Conservation (phyloP, 2,888 invertebrate genomes). For the Epistrophella euchroma region DNA sequence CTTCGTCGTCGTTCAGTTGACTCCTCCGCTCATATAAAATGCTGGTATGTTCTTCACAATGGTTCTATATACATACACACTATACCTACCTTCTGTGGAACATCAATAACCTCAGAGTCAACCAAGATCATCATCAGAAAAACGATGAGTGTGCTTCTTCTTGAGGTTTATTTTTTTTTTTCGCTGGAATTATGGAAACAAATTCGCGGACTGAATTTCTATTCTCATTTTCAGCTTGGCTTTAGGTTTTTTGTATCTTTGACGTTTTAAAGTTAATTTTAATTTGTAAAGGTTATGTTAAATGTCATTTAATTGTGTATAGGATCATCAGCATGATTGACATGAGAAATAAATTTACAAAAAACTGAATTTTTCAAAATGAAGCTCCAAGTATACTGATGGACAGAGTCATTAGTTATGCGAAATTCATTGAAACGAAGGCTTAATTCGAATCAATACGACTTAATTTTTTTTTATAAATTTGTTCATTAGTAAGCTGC, state of each 20-base stretch:
- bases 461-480: not conserved
- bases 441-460: not conserved
- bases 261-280: slow-evolving; percentile 48
- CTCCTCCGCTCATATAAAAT: slow-evolving; percentile 40
- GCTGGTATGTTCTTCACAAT: slow-evolving; percentile 24
- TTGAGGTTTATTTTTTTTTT: not conserved
- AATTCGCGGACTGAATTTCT: slow-evolving; percentile 58
- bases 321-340: slow-evolving; percentile 35
- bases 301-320: slow-evolving; percentile 27
- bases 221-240: slow-evolving; percentile 32
- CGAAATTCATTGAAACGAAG: slow-evolving; percentile 7
- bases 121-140: slow-evolving; percentile 27
- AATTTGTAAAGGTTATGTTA: slow-evolving; percentile 33
- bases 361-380: slow-evolving; percentile 11
- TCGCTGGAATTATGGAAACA: slow-evolving; percentile 45
- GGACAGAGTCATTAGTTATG: slow-evolving; percentile 33
- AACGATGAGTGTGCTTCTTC: slow-evolving; percentile 41
- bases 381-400: not conserved
- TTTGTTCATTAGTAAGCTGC: not conserved
- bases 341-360: slow-evolving; percentile 48
- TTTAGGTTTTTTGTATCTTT: slow-evolving; percentile 3
- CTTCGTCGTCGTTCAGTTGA: slow-evolving; percentile 6
- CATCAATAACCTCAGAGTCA: slow-evolving; percentile 69
- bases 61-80: slow-evolving; percentile 6
- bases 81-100: slow-evolving; percentile 51